Evolutionary conservation across 2,113 vertebrate genomes (phyloP), one percentile per base, ranked within the genome.

Genomic region (Puffinus mauretanicus): DNA sequence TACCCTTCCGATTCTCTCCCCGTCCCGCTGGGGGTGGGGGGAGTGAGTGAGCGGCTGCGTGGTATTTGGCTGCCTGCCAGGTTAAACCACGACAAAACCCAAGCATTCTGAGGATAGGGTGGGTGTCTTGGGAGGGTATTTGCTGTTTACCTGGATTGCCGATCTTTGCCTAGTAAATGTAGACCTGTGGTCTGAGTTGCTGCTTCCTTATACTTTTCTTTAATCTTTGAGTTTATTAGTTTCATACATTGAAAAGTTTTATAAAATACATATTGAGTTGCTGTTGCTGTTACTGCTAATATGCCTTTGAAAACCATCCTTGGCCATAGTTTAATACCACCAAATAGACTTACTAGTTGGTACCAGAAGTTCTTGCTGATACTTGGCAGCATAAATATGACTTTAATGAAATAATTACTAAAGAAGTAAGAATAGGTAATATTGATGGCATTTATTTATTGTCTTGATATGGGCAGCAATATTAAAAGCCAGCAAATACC

Each of bases 401-500:
- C 85, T 94, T 95, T 95, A 96, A 92, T 94, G 76, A 92, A 97
- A 96, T 96, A 97, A 96, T 93, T 97, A 88, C 91, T 96, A 27
- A 73, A 89, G 72, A 93, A 88, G 67, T 96, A 95, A 93, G 85
- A 97, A 86, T 85, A 94, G 71, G 47, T 91, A 83, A 93, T 97
- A 97, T 38, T 95, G 93, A 94, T 97, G 87, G 36, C 26, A 80
- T 95, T 97, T 97, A 96, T 96, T 96, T 98, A 93, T 96, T 97
- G 76, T 88, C 95, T 95, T 93, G 54, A 47, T 96, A 90, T 77
- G 62, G 79, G 61, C 72, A 93, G 72, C 85, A 95, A 67, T 97
- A 97, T 97, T 97, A 96, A 98, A 97, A 97, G 61, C 90, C 77
- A 90, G 96, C 90, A 97, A 96, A 96, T 88, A 96, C 40, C 88